A percentile compares a stretch with the other conserved stretches of the same genome.
Evolutionary conservation across 2,113 vertebrate species (phyloP).

Genomic region (Embiotoca jacksoni): DNA sequence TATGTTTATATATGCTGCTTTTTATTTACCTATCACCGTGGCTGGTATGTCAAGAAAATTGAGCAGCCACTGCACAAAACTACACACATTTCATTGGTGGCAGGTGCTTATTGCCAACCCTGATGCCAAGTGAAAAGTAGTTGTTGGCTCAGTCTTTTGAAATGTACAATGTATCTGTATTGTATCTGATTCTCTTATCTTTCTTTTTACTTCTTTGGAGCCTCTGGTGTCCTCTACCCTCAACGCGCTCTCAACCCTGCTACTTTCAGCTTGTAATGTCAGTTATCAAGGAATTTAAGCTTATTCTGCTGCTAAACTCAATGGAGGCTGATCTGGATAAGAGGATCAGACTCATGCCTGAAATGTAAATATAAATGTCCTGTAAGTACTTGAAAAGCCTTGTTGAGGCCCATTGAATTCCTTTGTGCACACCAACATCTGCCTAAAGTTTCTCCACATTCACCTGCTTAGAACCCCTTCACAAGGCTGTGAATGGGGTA

Average conservation of each 20-base stretch:
- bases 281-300: conserved; percentile 56
- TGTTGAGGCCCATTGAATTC: conserved; percentile 39
- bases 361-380: conserved; percentile 71
- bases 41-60: no score
- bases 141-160: no score
- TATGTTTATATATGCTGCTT: no score
- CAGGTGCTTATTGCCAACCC: no score
- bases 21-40: no score
- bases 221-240: neutral
- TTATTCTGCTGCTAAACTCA: conserved; percentile 55
- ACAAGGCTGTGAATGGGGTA: conserved; percentile 12
- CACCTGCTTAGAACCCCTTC: conserved; percentile 51
- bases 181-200: neutral
- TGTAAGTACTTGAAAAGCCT: conserved; percentile 65
- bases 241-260: conserved; percentile 27
- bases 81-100: no score
- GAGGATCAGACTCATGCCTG: conserved; percentile 68
- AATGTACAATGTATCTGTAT: neutral
- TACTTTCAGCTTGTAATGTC: conserved; percentile 55
- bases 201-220: neutral
- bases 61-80: no score
- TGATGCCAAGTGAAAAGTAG: no score
- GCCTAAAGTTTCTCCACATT: conserved; percentile 46
- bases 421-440: conserved; percentile 63
- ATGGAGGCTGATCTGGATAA: conserved; percentile 64